phyloP scores from a whole-genome alignment of 2,888 invertebrate genomes.

The Altica lythri region DNA sequence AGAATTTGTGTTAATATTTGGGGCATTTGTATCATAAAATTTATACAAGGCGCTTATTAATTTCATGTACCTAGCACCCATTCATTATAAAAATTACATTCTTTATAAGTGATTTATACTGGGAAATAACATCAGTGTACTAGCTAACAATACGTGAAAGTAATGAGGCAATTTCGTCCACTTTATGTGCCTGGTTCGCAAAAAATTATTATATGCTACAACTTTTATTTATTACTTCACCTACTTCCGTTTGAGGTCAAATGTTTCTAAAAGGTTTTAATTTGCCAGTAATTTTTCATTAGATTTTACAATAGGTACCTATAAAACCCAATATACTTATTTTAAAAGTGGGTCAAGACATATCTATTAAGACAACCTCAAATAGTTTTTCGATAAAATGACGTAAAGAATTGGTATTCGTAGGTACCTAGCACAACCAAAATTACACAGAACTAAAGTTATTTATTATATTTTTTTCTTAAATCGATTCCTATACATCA shows the following conservation, averaged over 20 bases:
- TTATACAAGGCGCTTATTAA: too few relatives aligned
- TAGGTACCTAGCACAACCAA: constrained; percentile 14
- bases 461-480: too few relatives aligned
- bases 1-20: too few relatives aligned
- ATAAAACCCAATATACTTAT: constrained; percentile 1
- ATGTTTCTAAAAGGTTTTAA: constrained; percentile 12
- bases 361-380: not conserved
- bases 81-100: constrained; percentile 11
- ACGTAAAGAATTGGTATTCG: constrained; percentile 6
- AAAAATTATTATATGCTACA: not conserved
- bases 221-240: constrained; percentile 12
- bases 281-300: not conserved
- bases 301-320: constrained; percentile 12
- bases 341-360: constrained; percentile 8
- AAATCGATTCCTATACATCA: too few relatives aligned
- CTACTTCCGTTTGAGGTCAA: constrained; percentile 14
- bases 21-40: too few relatives aligned
- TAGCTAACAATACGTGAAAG: constrained; percentile 11
- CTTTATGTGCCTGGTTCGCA: not conserved
- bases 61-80: constrained; percentile 10
- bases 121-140: constrained; percentile 5
- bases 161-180: constrained; percentile 15
- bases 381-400: not conserved
- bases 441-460: too few relatives aligned
- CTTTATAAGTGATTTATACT: constrained; percentile 3